These are phyloP conservation scores for Coelopa pilipes DNA, from an alignment of 2,888 invertebrate genomes.

Conservation along the genomic window DNA sequence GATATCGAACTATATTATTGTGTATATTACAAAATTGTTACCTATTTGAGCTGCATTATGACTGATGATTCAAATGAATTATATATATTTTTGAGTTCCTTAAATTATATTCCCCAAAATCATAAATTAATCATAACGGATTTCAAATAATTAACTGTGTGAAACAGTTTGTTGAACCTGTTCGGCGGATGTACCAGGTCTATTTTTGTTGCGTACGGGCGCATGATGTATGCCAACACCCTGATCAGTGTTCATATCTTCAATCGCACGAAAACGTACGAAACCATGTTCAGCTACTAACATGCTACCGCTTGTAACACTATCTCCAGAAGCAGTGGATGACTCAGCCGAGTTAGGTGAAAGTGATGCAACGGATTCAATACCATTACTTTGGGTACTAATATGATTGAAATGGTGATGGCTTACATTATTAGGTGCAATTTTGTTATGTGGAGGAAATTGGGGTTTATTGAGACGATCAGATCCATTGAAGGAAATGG, in stretches of 20 bases:
- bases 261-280: conserved; percentile 83
- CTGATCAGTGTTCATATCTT: conserved; percentile 61
- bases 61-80: no score
- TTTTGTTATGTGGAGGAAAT: conserved; percentile 37
- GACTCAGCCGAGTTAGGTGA: conserved; percentile 38
- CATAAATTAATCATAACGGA: background rate
- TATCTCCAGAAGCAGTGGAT: conserved; percentile 26
- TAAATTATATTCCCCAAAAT: no score
- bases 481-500: conserved; percentile 14
- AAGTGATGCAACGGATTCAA: conserved; percentile 39
- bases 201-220: conserved; percentile 48
- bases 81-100: no score
- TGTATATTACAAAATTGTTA: no score
- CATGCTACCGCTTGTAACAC: conserved; percentile 76
- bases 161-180: background rate
- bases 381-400: conserved; percentile 34
- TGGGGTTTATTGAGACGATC: conserved; percentile 34
- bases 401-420: conserved; percentile 38
- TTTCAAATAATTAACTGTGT: background rate
- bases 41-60: no score
- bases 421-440: no score
- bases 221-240: conserved; percentile 54
- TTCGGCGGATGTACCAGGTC: background rate
- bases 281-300: conserved; percentile 91
- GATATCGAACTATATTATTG: no score